Evolutionary conservation across 2,797 vertebrate species (phyloP).

Genomic region (Pipistrellus nathusii): DNA sequence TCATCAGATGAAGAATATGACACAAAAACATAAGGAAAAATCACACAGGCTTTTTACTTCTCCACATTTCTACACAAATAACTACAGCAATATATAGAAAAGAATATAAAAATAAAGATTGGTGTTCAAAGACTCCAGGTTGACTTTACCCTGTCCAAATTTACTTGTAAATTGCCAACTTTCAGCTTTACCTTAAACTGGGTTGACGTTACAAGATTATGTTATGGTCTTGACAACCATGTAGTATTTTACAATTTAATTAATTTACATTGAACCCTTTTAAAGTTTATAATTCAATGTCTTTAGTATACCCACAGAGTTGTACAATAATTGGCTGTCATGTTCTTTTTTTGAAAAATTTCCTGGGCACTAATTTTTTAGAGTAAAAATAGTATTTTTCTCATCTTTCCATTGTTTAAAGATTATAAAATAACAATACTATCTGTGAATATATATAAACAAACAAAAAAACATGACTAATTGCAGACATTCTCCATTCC

Average conservation of each 20-base stretch:
- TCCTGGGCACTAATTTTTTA: background rate
- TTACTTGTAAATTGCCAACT: background rate
- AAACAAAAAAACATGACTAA: background rate
- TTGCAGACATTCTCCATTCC: background rate
- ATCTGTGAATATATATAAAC: background rate
- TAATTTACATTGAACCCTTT: background rate
- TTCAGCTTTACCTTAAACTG: background rate
- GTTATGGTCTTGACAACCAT: background rate
- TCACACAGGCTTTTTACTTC: background rate
- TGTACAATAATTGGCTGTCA: background rate
- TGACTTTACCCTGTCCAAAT: background rate
- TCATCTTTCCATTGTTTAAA: background rate
- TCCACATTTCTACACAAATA: background rate
- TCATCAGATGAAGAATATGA: constrained; percentile 6
- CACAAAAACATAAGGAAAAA: background rate
- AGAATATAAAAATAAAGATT: background rate
- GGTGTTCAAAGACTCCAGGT: background rate
- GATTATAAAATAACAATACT: background rate
- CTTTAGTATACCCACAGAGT: background rate
- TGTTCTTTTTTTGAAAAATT: background rate
- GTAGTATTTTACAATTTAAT: background rate
- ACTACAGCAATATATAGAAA: background rate
- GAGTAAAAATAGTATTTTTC: background rate
- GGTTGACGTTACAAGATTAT: background rate
- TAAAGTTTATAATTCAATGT: background rate